Base-by-base conservation (phyloP, 2,888 invertebrate genomes). In the Drosophila neoperkinsi region DNA sequence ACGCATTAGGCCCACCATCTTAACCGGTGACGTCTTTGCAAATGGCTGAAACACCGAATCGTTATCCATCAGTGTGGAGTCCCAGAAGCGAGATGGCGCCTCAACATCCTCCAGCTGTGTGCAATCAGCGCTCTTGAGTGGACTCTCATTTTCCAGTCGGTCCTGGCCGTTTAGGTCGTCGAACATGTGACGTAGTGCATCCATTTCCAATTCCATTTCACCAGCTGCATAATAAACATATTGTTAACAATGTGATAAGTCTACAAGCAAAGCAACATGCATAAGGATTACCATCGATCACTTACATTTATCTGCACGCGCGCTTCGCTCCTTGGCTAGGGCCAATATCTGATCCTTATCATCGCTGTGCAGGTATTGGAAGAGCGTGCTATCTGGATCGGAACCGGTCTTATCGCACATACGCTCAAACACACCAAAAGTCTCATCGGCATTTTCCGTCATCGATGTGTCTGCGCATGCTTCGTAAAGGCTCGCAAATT, bases 341-440 rank as follows among this genome's bases (percentile, higher is more conserved):
- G 81, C 83, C 46, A 91, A 65, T 16, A 91, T 60, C 36, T 83
- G 67, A 11, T 88, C 83, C 36, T 86, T 90, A 41, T 87, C 67
- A 11, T 90, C 89, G 46, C 90, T 90, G 52, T 91, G 79, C 25
- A 92, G 38, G 71, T 93, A 93, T 62, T 91, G 84, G 41, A 92
- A 93, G 0, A 92, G 73, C 1, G 93, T 93, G 70, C 91, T 93
- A 34, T 93, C 81, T 0, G 93, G 92, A 86, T 93, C 93, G 1
- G 92, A 93, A 0, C 77, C 91, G 0, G 93, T 92, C 73, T 93
- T 93, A 63, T 93, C 86, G 60, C 93, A 93, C 91, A 93, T 93
- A 25, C 84, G 88, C 58, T 93, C 93, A 21, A 92, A 67, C 9
- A 86, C 89, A 73, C 88, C 90, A 41, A 93, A 93, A 43, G 92